These are phyloP conservation scores for Acridotheres tristis DNA, from an alignment of 2,797 vertebrate genomes.

Conservation along the genomic window DNA sequence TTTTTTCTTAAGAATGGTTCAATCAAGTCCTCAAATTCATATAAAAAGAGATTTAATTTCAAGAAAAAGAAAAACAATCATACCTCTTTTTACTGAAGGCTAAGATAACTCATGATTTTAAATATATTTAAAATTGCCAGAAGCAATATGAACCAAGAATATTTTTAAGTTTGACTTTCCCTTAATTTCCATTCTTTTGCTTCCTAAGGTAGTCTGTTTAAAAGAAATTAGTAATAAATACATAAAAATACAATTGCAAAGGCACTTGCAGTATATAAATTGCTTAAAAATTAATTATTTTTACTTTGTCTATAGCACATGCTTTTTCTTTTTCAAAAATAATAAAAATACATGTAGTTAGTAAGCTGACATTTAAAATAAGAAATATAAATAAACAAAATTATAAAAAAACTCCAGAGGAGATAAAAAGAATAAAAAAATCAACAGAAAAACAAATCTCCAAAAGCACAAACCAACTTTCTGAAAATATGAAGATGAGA, in stretches of 20 bases:
- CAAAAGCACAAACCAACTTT: background rate
- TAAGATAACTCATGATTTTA: background rate
- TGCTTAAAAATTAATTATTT: background rate
- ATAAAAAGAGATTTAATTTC: background rate
- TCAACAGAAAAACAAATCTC: background rate
- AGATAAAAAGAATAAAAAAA: background rate
- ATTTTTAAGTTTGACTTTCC: background rate
- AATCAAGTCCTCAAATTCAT: background rate
- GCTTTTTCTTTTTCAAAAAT: background rate
- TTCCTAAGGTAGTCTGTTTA: background rate
- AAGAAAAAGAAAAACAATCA: background rate
- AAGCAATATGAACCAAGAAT: background rate
- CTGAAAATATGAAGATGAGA: background rate
- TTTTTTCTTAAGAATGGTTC: background rate
- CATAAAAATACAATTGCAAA: background rate
- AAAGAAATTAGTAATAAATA: background rate
- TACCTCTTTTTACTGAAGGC: background rate
- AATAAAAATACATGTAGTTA: background rate
- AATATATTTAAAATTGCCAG: background rate
- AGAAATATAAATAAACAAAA: background rate
- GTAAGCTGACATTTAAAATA: background rate
- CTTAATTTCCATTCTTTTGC: background rate
- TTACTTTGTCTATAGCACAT: background rate
- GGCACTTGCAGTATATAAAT: background rate
- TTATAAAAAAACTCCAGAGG: fast-evolving